A percentile compares a stretch with the other conserved stretches of the same genome.
These are phyloP conservation scores for Phycodurus eques DNA, from an alignment of 2,113 vertebrate species.

Conservation along the genomic window DNA sequence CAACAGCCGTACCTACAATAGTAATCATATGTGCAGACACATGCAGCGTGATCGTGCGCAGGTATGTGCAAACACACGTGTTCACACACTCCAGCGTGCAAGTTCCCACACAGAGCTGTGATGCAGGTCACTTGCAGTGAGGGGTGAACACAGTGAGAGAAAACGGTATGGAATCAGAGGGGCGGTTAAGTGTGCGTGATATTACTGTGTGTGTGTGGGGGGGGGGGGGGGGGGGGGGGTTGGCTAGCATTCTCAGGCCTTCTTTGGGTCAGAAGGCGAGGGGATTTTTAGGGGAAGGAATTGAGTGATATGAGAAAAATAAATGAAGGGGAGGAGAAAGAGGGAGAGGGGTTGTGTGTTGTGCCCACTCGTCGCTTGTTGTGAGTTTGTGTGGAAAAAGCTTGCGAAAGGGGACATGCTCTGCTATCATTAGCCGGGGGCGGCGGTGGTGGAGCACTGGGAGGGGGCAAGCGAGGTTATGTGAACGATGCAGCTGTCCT, in stretches of 20 bases:
- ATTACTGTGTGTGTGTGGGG: conserved; percentile 21
- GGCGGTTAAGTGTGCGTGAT: conserved; percentile 22
- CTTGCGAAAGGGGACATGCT: conserved; percentile 76
- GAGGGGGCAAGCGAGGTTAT: conserved; percentile 78
- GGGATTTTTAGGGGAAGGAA: conserved; percentile 67
- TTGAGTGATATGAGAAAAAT: conserved; percentile 70
- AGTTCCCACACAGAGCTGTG: conserved; percentile 70
- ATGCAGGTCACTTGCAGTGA: conserved; percentile 63
- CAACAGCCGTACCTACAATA: background rate
- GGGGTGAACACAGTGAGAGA: conserved; percentile 43
- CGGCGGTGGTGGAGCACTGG: conserved; percentile 27
- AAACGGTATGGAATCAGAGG: conserved; percentile 41
- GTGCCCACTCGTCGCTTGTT: conserved; percentile 62
- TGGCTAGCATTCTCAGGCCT: conserved; percentile 62
- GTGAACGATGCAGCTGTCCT: conserved; percentile 79
- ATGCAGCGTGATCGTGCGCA: conserved; percentile 25
- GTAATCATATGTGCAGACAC: conserved; percentile 15
- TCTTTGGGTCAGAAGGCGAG: conserved; percentile 61
- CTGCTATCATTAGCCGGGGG: conserved; percentile 78
- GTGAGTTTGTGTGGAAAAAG: conserved; percentile 77
- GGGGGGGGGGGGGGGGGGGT: conserved; percentile 15
- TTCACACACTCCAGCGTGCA: conserved; percentile 46
- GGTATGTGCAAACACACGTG: conserved; percentile 47
- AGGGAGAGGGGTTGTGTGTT: conserved; percentile 43
- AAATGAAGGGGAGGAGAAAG: conserved; percentile 48